Conservation (phyloP, 2,113 vertebrate species). For the Epinephelus lanceolatus region DNA sequence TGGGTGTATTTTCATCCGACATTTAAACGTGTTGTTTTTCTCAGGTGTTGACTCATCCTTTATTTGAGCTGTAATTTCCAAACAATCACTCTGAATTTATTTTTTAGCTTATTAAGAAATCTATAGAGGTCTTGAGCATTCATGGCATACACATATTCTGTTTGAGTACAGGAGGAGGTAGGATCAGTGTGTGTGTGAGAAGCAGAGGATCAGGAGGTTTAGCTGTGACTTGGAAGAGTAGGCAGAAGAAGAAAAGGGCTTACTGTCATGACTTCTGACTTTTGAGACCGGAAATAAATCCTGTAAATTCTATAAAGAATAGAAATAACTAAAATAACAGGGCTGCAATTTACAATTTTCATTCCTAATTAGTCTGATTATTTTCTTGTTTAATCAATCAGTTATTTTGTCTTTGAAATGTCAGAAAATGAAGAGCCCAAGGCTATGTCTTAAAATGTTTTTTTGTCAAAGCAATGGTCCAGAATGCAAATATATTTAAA, state of each 20-base stretch:
- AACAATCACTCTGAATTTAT: rapidly evolving
- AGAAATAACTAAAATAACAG: neutral
- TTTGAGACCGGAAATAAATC: neutral
- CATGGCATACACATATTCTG: conserved; percentile 1
- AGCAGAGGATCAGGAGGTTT: conserved; percentile 21
- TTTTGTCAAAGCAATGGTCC: neutral
- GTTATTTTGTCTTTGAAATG: neutral
- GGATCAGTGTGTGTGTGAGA: neutral
- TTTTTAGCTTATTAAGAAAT: neutral
- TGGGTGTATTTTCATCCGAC: neutral
- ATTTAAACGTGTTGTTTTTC: neutral
- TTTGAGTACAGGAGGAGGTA: neutral
- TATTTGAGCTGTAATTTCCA: neutral
- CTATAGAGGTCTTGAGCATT: neutral
- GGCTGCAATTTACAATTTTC: neutral
- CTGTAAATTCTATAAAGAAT: neutral
- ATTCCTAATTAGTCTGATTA: neutral
- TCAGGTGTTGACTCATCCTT: neutral
- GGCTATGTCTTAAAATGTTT: neutral
- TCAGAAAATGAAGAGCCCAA: neutral
- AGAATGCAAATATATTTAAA: neutral
- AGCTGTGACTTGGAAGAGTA: neutral
- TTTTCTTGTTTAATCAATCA: neutral
- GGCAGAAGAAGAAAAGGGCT: neutral
- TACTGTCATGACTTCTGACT: neutral